These are phyloP conservation scores for Drosophila peninsularis DNA, from an alignment of 2,888 invertebrate species.

Conservation along the genomic window DNA sequence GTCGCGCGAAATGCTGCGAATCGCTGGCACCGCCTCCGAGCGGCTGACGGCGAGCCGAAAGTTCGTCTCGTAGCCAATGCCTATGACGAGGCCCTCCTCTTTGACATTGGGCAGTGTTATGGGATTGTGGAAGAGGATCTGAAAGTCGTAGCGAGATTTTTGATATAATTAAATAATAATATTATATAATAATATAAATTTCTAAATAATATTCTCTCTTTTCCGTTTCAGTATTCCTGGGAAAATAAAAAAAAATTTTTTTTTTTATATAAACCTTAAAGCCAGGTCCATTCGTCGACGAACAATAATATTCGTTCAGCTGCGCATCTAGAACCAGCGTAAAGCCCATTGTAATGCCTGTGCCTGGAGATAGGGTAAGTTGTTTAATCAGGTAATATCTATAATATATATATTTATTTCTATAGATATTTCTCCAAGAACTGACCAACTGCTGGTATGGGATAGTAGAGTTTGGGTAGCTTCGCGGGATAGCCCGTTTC, in stretches of 20 bases:
- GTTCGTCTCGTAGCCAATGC: conserved; percentile 89
- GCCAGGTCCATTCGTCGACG: conserved; percentile 88
- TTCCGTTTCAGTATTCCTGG: no score
- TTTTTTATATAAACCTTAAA: conserved; percentile 82
- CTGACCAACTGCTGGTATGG: conserved; percentile 85
- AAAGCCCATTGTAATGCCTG: conserved; percentile 89
- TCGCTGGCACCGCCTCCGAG: conserved; percentile 87
- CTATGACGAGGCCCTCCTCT: conserved; percentile 89
- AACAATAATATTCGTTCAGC: conserved; percentile 90
- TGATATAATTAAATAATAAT: no score
- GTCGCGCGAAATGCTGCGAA: conserved; percentile 87
- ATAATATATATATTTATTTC: no score
- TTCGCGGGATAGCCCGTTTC: conserved; percentile 88
- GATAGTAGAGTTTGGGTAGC: conserved; percentile 86
- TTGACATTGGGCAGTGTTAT: conserved; percentile 91
- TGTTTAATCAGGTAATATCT: background rate
- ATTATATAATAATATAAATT: no score
- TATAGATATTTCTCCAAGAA: no score
- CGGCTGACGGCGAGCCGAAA: conserved; percentile 88
- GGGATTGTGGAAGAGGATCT: conserved; percentile 88
- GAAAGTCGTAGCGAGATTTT: background rate
- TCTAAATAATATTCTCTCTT: no score
- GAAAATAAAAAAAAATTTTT: no score
- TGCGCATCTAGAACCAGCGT: conserved; percentile 89
- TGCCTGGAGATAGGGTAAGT: conserved; percentile 79